Evolutionary conservation across 2,888 invertebrate genomes (phyloP).

Genomic region (Erpobdella octoculata): DNA sequence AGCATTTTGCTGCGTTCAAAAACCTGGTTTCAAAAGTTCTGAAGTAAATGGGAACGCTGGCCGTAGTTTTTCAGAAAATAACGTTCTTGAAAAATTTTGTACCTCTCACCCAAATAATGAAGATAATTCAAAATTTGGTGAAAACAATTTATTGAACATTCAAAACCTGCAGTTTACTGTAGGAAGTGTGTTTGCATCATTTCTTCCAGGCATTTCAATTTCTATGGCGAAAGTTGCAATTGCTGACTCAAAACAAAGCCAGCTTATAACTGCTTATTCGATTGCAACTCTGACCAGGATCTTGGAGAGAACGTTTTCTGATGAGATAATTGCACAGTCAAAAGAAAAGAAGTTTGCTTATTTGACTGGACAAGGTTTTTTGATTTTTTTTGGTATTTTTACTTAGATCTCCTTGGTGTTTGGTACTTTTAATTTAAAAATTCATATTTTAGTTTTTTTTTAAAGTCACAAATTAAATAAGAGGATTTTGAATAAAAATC

Average conservation of each 20-base stretch:
- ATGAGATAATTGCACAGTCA: background rate
- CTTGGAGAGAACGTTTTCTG: background rate
- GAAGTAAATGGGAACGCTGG: background rate
- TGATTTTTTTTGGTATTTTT: too few species aligned
- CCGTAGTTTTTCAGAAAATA: background rate
- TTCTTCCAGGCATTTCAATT: slow-evolving; percentile 45
- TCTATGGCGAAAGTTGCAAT: slow-evolving; percentile 41
- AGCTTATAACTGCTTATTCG: slow-evolving; percentile 37
- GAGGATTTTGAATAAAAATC: too few species aligned
- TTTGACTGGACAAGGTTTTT: too few species aligned
- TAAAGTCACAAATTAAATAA: too few species aligned
- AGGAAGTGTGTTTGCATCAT: slow-evolving; percentile 44
- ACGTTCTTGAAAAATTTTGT: background rate
- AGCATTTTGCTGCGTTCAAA: background rate
- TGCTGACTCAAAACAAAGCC: slow-evolving; percentile 45
- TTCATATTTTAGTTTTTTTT: too few species aligned
- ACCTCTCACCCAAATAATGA: background rate
- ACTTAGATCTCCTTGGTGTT: too few species aligned
- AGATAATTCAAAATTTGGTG: too few species aligned
- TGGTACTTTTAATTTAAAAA: too few species aligned
- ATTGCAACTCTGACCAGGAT: background rate
- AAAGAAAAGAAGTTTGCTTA: too few species aligned
- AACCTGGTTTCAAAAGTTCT: background rate
- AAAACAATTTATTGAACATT: too few species aligned
- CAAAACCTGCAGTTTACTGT: slow-evolving; percentile 15